Base-by-base conservation (phyloP, 1,140 invertebrate species). In the Bombus difficillimus region DNA sequence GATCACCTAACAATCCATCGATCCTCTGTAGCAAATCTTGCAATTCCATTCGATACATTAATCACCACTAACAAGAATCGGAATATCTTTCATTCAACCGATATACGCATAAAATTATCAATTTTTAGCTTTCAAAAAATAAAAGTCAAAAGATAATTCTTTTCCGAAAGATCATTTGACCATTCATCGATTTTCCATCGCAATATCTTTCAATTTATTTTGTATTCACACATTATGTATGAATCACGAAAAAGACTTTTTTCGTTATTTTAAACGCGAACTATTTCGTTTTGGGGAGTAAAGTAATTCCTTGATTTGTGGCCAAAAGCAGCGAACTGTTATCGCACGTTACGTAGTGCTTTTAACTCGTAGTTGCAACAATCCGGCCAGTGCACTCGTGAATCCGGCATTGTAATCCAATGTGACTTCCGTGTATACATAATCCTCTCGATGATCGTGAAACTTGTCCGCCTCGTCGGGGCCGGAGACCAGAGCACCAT, bases 361-460 rank as follows among this genome's bases (percentile, higher is more conserved):
- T 18, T 90, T 90, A 15, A 90, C 59, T 73, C 87, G 86, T 22
- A 93, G 71, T 37, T 95, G 93, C 9, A 93, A 86, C 1, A 96
- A 86, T 57, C 95, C 96, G 2, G 95, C 96, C 3, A 96, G 90
- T 4, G 94, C 94, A 13, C 95, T 94, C 62, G 96, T 96, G 88
- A 96, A 96, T 4, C 96, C 96, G 12, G 96, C 96, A 88, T 96
- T 96, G 89, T 96, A 96, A 83, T 96, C 96, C 34, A 96, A 86
- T 12, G 96, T 96, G 9, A 96, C 96, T 86, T 96, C 96, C n/a
- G 96, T 96, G 84, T 95, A 96, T 18, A 96, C 92, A 87, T 95
- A 96, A 39, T 96, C 96, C 77, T 95, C 93, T 72, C 96, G 92
- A n/a, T 86, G 86, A 87, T 96, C 96, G 41, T 93, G 91, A 88